These are phyloP conservation scores for Molossus molossus DNA, from an alignment of 2,797 vertebrate species.

Conservation along the genomic window DNA sequence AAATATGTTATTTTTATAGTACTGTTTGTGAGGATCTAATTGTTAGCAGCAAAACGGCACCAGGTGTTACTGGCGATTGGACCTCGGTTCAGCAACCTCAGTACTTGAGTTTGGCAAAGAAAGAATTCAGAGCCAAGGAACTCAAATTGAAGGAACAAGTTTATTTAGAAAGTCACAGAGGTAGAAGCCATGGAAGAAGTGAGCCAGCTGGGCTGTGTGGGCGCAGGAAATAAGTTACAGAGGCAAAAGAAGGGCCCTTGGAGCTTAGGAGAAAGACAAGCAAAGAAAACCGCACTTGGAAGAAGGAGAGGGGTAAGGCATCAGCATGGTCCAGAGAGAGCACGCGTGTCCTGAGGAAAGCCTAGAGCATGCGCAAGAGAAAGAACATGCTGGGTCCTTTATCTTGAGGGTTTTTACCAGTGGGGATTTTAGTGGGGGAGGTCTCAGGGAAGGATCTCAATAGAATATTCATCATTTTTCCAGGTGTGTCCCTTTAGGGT, in stretches of 20 bases:
- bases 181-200: background rate
- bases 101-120: background rate
- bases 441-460: background rate
- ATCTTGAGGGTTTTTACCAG: background rate
- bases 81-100: background rate
- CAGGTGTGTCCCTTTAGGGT: background rate
- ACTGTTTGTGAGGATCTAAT: background rate
- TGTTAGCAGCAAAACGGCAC: background rate
- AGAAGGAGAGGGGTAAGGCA: background rate
- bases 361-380: background rate
- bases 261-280: background rate
- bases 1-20: slow-evolving; percentile 40
- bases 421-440: background rate
- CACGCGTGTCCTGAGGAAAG: background rate
- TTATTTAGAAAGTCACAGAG: background rate
- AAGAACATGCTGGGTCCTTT: background rate
- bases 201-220: background rate
- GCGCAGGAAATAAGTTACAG: background rate
- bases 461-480: background rate
- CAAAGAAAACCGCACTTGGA: background rate
- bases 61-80: background rate
- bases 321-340: background rate
- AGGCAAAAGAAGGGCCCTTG: background rate
- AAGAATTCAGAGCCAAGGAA: background rate
- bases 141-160: background rate